These are phyloP conservation scores for Bufotes viridis DNA, from an alignment of 2,797 vertebrate genomes.

Conservation along the genomic window DNA sequence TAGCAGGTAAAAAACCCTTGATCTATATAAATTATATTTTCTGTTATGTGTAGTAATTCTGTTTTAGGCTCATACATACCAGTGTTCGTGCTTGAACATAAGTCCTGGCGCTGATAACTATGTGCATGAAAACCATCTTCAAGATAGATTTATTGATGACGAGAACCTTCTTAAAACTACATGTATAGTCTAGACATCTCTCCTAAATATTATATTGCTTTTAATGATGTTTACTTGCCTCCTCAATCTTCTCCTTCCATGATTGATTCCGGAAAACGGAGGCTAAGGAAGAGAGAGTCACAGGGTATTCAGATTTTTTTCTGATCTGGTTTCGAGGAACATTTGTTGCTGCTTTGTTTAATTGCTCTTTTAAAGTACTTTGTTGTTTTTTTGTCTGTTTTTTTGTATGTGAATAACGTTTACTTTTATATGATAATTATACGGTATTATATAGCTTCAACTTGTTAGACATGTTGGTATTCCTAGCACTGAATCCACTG, in stretches of 20 bases:
- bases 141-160: background rate
- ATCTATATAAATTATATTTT: background rate
- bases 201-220: background rate
- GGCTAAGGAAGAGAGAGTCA: background rate
- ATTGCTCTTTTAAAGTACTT: background rate
- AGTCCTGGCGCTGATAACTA: background rate
- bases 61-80: background rate
- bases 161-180: background rate
- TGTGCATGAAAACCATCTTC: background rate
- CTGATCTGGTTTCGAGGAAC: background rate
- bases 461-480: background rate
- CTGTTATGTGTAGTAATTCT: conserved; percentile 6
- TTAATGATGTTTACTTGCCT: background rate
- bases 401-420: background rate
- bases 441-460: background rate
- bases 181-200: background rate
- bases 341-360: conserved; percentile 5
- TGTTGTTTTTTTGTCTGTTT: background rate
- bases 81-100: background rate
- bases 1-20: conserved; percentile 30
- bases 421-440: background rate
- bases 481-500: background rate
- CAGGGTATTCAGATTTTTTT: background rate
- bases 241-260: background rate
- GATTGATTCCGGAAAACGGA: background rate